Evolutionary conservation across 2,797 vertebrate genomes (phyloP), one percentile per base, ranked within the genome.

Genomic region (Odontamblyopus lacepedii): DNA sequence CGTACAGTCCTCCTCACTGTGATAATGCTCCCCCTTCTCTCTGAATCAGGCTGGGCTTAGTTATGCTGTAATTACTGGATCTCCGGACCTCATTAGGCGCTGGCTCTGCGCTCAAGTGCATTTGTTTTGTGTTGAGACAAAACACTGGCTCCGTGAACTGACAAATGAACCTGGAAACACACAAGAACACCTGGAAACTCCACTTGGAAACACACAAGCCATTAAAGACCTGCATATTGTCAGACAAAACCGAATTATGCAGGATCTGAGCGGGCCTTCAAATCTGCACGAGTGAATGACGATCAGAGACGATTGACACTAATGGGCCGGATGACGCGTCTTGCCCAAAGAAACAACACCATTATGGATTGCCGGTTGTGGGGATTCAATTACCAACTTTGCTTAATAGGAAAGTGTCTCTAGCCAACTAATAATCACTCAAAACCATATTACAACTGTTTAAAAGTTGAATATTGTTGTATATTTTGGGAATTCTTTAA

Each of bases 51-150:
- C 66, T 75, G 1, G 61, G 71, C 70, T 67, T 71, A 73, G 29
- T 16, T 66, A 30, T 68, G 3, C 63, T 61, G 41, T 74, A 83
- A 80, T 85, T 73, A 80, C 77, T 38, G 23, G 62, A 4, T 68
- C 50, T 62, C 63, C 63, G 53, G 74, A 69, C 62, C 65, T 85
- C 74, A 64, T 82, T 77, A 75, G 41, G 69, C 71, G 67, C 70
- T 12, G 3, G 67, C 38, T 78, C 70, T 18, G 73, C 60, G 69
- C 71, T 79, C 64, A 41, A 30, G 64, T 69, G 77, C 71, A 70
- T 78, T 76, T 29, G 71, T 29, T 70, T 71, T 63, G 63, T 53
- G 71, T 78, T 61, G 71, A 30, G 50, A 29, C 12, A 30, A 48
- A 75, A 66, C 73, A 0, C 65, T 13, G 72, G 69, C 30, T 12